Percentiles rank a stretch among this genome's conserved stretches.
Conservation (phyloP, 2,888 invertebrate species). For the Lithophane ornitopus region DNA sequence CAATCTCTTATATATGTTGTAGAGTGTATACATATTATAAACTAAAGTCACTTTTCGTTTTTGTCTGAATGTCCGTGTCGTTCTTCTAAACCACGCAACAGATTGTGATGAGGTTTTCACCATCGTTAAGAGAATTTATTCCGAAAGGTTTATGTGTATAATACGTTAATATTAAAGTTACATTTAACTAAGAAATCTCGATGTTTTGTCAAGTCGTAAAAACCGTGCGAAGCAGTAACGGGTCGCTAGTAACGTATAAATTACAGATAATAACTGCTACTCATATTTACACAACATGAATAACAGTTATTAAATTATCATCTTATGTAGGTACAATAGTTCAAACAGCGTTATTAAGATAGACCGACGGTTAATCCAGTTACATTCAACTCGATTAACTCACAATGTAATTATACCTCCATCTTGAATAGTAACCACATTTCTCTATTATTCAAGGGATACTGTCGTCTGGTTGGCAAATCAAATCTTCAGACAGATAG, state of each 20-base stretch:
- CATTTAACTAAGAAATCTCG: too few species aligned
- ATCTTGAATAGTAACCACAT: conserved; percentile 27
- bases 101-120: too few species aligned
- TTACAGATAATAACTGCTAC: background rate
- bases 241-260: background rate
- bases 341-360: conserved; percentile 9
- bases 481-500: conserved; percentile 26
- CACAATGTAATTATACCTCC: conserved; percentile 17
- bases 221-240: too few species aligned
- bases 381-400: conserved; percentile 36
- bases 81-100: too few species aligned
- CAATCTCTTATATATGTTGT: background rate
- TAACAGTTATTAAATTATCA: background rate
- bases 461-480: conserved; percentile 11
- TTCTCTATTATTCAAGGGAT: conserved; percentile 18
- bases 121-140: too few species aligned
- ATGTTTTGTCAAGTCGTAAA: too few species aligned
- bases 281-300: background rate
- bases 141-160: too few species aligned
- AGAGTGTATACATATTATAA: too few species aligned
- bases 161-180: background rate
- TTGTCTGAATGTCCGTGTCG: too few species aligned
- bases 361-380: conserved; percentile 20
- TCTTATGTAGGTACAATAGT: background rate
- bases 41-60: too few species aligned